Conservation (phyloP, 1,140 invertebrate genomes). For the Tetragnatha versicolor region DNA sequence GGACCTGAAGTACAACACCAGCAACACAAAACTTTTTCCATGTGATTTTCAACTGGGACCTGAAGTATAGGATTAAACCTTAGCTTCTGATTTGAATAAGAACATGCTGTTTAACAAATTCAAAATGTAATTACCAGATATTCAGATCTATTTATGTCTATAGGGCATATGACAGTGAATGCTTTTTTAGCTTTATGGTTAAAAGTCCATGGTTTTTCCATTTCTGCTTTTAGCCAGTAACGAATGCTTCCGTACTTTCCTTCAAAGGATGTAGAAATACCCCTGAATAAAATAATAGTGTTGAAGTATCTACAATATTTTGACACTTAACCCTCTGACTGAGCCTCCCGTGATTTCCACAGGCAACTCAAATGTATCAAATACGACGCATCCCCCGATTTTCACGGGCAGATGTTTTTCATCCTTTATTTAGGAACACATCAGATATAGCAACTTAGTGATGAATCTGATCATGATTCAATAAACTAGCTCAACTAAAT, state of each 20-base stretch:
- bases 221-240: constrained; percentile 69
- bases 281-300: constrained; percentile 52
- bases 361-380: too few species aligned
- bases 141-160: constrained; percentile 67
- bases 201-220: constrained; percentile 69
- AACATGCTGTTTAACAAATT: not conserved
- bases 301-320: too few species aligned
- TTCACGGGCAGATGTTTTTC: too few species aligned
- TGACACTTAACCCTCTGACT: too few species aligned
- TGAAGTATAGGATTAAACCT: constrained; percentile 47
- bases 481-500: too few species aligned
- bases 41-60: constrained; percentile 66
- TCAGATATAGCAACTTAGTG: too few species aligned
- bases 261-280: constrained; percentile 69
- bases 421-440: not conserved
- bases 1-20: constrained; percentile 68
- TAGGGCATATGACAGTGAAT: constrained; percentile 67
- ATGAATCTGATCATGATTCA: too few species aligned
- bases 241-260: constrained; percentile 67
- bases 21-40: constrained; percentile 68
- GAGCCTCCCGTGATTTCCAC: too few species aligned
- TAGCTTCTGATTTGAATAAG: not conserved
- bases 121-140: constrained; percentile 62
- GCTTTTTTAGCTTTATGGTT: constrained; percentile 68
- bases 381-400: too few species aligned